Conservation (phyloP, 2,888 invertebrate genomes). For the Athalia cordata region DNA sequence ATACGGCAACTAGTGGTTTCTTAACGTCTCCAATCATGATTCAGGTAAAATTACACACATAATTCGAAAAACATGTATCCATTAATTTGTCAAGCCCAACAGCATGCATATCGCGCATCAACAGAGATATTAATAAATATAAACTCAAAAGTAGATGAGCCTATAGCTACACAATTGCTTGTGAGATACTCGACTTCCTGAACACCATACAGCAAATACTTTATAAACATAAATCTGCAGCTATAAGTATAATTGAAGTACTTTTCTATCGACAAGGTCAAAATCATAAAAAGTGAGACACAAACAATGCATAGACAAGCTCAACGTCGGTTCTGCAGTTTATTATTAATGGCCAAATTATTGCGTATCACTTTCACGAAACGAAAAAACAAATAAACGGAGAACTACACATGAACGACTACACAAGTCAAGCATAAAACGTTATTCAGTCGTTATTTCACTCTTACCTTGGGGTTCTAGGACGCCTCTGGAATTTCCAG, state of each 20-base stretch:
- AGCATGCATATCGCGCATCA: background rate
- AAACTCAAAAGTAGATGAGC: background rate
- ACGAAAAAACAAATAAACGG: conserved; percentile 46
- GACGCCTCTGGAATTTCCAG: conserved; percentile 71
- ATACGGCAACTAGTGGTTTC: no score
- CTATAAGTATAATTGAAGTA: background rate
- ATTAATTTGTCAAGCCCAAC: no score
- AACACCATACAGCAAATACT: conserved; percentile 4
- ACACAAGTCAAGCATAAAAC: conserved; percentile 9
- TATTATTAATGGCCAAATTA: background rate
- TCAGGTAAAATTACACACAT: no score
- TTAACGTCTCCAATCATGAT: no score
- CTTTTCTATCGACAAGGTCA: background rate
- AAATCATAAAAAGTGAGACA: background rate
- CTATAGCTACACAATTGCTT: background rate
- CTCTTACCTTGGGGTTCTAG: conserved; percentile 71
- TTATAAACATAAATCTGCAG: background rate
- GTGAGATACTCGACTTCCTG: background rate
- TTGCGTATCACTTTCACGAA: background rate
- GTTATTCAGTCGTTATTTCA: conserved; percentile 15
- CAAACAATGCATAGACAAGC: background rate
- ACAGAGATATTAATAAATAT: background rate
- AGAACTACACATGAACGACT: conserved; percentile 47
- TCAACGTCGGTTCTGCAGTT: background rate
- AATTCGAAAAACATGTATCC: no score